Evolutionary conservation across 2,888 invertebrate genomes (phyloP).

Genomic region (Chironomus tentans): DNA sequence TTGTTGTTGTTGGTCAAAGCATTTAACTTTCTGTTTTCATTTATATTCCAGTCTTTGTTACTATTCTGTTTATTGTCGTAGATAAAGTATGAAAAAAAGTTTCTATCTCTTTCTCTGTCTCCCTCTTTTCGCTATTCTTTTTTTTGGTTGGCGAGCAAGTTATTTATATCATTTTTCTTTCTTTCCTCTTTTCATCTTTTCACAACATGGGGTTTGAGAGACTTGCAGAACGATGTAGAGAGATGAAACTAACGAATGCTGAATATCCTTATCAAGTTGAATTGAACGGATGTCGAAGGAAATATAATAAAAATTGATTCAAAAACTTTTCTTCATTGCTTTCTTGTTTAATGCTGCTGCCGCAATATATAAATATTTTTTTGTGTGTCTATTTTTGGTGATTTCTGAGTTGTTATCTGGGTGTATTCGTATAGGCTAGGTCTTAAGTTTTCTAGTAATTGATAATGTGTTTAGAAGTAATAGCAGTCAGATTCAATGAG

Average conservation of each 20-base stretch:
- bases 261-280: constrained; percentile 23
- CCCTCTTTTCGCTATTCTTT: neutral
- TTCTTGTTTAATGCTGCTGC: neutral
- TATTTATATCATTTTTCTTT: neutral
- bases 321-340: constrained; percentile 15
- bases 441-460: no score
- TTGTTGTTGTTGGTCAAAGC: constrained; percentile 3
- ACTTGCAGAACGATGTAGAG: neutral
- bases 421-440: no score
- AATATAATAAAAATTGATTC: constrained; percentile 27
- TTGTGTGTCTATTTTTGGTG: neutral
- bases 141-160: neutral
- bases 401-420: neutral
- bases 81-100: constrained; percentile 14
- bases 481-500: no score
- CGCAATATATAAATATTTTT: neutral
- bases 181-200: neutral
- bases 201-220: neutral
- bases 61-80: constrained; percentile 24
- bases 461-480: no score
- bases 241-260: neutral
- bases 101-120: neutral
- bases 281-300: constrained; percentile 23
- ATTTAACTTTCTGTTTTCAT: constrained; percentile 19
- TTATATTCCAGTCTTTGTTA: constrained; percentile 24